Evolutionary conservation across 2,888 invertebrate species (phyloP).

Genomic region (Pollenia amentaria): DNA sequence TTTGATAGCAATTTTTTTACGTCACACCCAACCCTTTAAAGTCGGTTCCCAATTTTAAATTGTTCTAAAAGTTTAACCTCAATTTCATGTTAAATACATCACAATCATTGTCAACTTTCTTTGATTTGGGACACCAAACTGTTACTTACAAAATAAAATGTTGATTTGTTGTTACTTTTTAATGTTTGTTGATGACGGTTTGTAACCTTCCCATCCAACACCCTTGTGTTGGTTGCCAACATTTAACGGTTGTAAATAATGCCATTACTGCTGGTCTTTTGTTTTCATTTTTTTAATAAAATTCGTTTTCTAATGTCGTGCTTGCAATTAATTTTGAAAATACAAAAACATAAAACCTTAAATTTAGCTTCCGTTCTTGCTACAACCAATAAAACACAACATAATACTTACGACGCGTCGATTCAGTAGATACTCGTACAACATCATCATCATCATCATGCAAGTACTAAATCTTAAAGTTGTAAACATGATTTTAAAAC

Average conservation of each 20-base stretch:
- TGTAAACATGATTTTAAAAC: constrained; percentile 53
- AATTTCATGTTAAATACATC: too few relatives aligned
- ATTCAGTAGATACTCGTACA: not conserved
- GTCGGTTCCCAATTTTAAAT: too few relatives aligned
- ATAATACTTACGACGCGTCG: constrained; percentile 14
- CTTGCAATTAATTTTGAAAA: constrained; percentile 53
- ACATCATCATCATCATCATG: too few relatives aligned
- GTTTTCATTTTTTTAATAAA: not conserved
- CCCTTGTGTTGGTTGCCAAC: constrained; percentile 15
- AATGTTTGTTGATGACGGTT: constrained; percentile 22
- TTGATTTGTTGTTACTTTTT: constrained; percentile 1
- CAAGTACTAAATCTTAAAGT: constrained; percentile 53
- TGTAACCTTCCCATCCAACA: constrained; percentile 18
- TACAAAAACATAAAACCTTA: constrained; percentile 38
- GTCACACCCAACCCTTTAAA: too few relatives aligned
- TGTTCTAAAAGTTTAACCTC: too few relatives aligned
- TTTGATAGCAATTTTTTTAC: too few relatives aligned
- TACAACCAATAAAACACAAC: constrained; percentile 8
- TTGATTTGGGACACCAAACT: not conserved
- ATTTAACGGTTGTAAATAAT: constrained; percentile 3
- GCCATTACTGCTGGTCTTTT: constrained; percentile 21
- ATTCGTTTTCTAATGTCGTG: constrained; percentile 30
- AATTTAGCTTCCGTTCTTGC: constrained; percentile 66
- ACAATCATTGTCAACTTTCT: constrained; percentile 6
- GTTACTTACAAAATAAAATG: constrained; percentile 19